Percentiles rank a stretch among this genome's conserved stretches.
phyloP scores from a whole-genome alignment of 2,113 vertebrate genomes.

The Phaethornis superciliosus region DNA sequence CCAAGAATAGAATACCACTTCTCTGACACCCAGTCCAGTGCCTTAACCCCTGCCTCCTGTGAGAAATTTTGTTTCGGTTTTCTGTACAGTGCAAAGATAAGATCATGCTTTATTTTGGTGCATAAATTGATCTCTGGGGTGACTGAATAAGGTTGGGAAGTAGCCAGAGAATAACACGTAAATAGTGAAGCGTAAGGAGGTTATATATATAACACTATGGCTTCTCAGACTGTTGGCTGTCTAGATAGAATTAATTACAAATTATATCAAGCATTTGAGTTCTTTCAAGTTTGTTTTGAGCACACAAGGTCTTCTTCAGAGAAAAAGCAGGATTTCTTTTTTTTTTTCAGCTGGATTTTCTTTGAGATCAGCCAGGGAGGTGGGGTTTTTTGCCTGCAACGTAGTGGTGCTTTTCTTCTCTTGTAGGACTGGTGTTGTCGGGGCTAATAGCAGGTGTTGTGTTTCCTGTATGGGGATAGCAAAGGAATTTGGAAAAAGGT shows the following conservation, averaged over 20 bases:
- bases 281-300: background rate
- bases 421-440: background rate
- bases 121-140: conserved; percentile 59
- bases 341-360: background rate
- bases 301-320: background rate
- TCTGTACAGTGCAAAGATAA: conserved; percentile 41
- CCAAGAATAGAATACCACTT: conserved; percentile 71
- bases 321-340: background rate
- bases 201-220: background rate
- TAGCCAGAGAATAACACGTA: conserved; percentile 43
- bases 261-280: background rate
- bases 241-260: conserved; percentile 33
- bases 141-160: conserved; percentile 42
- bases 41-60: conserved; percentile 66
- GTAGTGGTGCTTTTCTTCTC: background rate
- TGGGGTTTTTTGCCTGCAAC: background rate
- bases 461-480: background rate
- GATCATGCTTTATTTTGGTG: conserved; percentile 63
- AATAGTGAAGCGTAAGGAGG: conserved; percentile 34
- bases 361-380: background rate
- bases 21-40: conserved; percentile 54
- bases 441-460: conserved; percentile 25
- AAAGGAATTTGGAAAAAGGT: background rate
- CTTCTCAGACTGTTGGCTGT: conserved; percentile 22
- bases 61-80: conserved; percentile 44